Evolutionary conservation across 23 tunicate genomes (phyloP).

Genomic region (Aplidium turbinatum): DNA sequence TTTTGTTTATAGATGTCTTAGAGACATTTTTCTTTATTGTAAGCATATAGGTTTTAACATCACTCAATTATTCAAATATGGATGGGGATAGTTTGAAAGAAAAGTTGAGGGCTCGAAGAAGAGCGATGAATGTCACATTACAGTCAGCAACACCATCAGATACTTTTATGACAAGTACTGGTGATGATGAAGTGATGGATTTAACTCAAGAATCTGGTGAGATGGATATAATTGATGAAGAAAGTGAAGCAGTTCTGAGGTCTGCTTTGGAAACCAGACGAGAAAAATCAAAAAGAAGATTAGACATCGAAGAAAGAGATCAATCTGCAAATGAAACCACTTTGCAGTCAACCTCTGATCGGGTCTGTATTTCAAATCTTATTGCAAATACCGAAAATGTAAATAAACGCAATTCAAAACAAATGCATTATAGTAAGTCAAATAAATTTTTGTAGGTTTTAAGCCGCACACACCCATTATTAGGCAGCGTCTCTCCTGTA

Average conservation of each 20-base stretch:
- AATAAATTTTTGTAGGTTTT: too few relatives aligned
- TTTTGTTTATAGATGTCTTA: too few relatives aligned
- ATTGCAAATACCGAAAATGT: too few relatives aligned
- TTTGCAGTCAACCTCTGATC: not conserved
- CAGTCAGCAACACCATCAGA: constrained; percentile 4
- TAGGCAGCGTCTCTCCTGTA: too few relatives aligned
- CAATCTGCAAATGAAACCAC: not conserved
- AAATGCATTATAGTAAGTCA: too few relatives aligned
- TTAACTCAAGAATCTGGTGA: not conserved
- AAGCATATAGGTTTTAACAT: too few relatives aligned
- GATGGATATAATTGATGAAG: constrained; percentile 3
- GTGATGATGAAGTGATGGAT: not conserved
- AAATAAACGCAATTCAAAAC: too few relatives aligned
- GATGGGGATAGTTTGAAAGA: constrained; percentile 35
- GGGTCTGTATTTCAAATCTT: too few relatives aligned
- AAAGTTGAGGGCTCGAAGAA: constrained; percentile 45
- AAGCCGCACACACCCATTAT: too few relatives aligned
- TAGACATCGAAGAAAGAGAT: constrained; percentile 27
- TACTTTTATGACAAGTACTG: not conserved
- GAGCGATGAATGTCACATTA: constrained; percentile 52
- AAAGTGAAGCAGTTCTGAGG: constrained; percentile 22
- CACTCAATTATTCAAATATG: not conserved
- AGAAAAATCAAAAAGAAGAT: constrained; percentile 39
- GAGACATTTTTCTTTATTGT: too few relatives aligned
- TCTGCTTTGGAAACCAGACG: constrained; percentile 43